Conservation (phyloP, 2,888 invertebrate species). For the Cynaeus angustus region DNA sequence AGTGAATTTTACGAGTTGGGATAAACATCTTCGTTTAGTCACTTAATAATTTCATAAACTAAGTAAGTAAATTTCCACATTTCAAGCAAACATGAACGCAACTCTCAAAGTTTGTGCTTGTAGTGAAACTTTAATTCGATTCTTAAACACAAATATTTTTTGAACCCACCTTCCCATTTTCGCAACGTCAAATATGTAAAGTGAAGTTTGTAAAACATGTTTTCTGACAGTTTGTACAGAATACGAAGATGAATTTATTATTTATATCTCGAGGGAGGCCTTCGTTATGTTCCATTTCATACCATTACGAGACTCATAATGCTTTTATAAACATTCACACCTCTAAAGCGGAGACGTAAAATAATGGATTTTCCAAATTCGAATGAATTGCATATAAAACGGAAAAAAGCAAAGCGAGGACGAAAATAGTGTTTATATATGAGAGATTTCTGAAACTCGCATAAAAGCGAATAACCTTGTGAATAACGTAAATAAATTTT, state of each 20-base stretch:
- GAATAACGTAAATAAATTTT: constrained; percentile 33
- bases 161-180: background rate
- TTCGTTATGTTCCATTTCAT: constrained; percentile 55
- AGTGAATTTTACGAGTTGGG: background rate
- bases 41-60: background rate
- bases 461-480: constrained; percentile 35
- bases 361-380: constrained; percentile 49
- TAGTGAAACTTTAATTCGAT: no score
- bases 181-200: constrained; percentile 56
- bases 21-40: no score
- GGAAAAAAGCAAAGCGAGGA: background rate
- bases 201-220: constrained; percentile 60
- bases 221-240: constrained; percentile 59
- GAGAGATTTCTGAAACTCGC: constrained; percentile 24
- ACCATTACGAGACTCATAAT: constrained; percentile 56
- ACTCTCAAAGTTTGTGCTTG: no score
- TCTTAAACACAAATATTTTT: no score
- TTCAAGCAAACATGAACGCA: background rate
- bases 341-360: constrained; percentile 41
- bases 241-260: constrained; percentile 64
- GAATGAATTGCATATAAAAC: constrained; percentile 19
- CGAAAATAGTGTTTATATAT: constrained; percentile 6
- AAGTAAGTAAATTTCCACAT: background rate
- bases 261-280: constrained; percentile 59
- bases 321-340: constrained; percentile 58